Conservation (phyloP, 2,113 vertebrate species). For the Mormoops blainvillei region DNA sequence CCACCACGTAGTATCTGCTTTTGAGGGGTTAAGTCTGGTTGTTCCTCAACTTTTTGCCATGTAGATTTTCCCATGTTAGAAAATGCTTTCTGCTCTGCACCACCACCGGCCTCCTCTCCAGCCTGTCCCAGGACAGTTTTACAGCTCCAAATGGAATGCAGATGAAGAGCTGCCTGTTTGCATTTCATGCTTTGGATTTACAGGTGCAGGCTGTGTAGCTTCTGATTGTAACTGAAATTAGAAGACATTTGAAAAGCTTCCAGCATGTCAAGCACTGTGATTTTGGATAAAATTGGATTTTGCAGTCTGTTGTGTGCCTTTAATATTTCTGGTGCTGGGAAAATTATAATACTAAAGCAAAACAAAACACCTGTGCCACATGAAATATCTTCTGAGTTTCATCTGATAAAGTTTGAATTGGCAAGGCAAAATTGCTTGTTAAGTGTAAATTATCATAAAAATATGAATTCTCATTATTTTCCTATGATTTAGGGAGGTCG, state of each 20-base stretch:
- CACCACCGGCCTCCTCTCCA: not conserved
- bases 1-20: not conserved
- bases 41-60: not conserved
- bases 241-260: constrained; percentile 74
- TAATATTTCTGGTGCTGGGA: constrained; percentile 64
- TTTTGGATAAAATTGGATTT: constrained; percentile 77
- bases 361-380: constrained; percentile 37
- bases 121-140: constrained; percentile 23
- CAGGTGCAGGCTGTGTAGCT: constrained; percentile 72
- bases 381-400: constrained; percentile 50
- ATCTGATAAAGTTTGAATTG: not conserved
- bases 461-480: not conserved
- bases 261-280: constrained; percentile 57
- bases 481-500: not conserved
- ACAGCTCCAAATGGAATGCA: constrained; percentile 53
- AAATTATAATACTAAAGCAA: constrained; percentile 52
- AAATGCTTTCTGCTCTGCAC: not conserved
- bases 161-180: constrained; percentile 68
- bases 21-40: not conserved
- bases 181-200: constrained; percentile 70
- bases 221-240: constrained; percentile 66
- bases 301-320: constrained; percentile 70
- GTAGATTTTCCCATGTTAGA: not conserved
- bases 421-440: not conserved
- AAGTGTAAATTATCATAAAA: not conserved